Conservation (phyloP, 92 coral and sea anemone species). For the Chrysogorgia sp. region DNA sequence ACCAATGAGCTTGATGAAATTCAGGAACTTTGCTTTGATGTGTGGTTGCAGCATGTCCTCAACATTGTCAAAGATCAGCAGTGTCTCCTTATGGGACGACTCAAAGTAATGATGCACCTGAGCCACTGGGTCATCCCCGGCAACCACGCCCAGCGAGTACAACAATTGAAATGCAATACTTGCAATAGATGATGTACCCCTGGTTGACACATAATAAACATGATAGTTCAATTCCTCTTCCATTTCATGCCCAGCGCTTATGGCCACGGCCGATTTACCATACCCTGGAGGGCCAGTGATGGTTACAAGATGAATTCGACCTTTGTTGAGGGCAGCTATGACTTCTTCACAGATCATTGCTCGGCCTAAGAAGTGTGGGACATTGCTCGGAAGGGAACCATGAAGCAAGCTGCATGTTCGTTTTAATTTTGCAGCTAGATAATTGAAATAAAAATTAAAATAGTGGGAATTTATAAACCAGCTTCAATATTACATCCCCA, state of each 20-base stretch:
- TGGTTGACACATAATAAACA: constrained; percentile 77
- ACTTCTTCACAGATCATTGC: constrained; percentile 68
- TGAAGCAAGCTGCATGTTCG: constrained; percentile 53
- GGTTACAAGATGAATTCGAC: constrained; percentile 71
- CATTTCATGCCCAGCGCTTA: constrained; percentile 88
- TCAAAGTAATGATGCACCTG: constrained; percentile 80
- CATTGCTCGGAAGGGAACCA: constrained; percentile 86
- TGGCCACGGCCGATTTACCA: constrained; percentile 92
- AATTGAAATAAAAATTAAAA: background rate
- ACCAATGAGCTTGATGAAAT: constrained; percentile 74
- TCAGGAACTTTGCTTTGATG: constrained; percentile 67
- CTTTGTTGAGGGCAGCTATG: constrained; percentile 61
- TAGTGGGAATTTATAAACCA: background rate
- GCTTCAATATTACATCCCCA: too few relatives aligned
- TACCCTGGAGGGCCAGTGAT: constrained; percentile 94
- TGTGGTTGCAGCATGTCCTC: constrained; percentile 83
- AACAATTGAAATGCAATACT: constrained; percentile 88
- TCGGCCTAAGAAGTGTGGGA: constrained; percentile 88
- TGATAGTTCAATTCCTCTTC: constrained; percentile 51
- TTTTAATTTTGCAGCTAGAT: constrained; percentile 25
- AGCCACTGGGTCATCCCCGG: constrained; percentile 72
- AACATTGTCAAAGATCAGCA: constrained; percentile 88
- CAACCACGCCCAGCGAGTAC: constrained; percentile 80
- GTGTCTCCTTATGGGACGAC: constrained; percentile 59
- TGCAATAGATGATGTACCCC: constrained; percentile 75